phyloP scores from a whole-genome alignment of 2,113 vertebrate species.

The Casuarius casuarius region DNA sequence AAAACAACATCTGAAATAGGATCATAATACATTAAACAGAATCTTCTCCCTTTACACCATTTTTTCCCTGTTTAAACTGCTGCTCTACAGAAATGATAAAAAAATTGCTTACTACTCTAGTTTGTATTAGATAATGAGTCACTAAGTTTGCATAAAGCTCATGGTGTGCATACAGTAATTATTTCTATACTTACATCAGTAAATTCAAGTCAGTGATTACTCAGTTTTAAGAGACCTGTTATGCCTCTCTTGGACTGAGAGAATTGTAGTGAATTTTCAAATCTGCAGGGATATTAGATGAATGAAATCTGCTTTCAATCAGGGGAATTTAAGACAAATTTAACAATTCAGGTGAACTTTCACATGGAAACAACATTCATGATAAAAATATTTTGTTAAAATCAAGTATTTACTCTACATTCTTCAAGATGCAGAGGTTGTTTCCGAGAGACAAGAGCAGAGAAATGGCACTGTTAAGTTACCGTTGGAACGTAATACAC shows the following conservation, averaged over 20 bases:
- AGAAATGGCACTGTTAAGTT: neutral
- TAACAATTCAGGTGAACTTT: neutral
- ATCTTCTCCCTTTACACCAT: neutral
- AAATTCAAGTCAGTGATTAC: neutral
- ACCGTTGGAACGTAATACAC: accelerated
- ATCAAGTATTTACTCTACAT: neutral
- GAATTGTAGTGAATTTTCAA: neutral
- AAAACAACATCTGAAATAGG: neutral
- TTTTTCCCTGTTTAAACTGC: neutral
- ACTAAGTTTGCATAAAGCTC: neutral
- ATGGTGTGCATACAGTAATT: accelerated
- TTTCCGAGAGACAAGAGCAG: neutral
- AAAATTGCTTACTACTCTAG: neutral
- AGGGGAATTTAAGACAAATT: neutral
- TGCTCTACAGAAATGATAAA: neutral
- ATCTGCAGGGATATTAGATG: neutral
- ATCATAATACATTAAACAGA: neutral
- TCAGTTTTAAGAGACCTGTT: neutral
- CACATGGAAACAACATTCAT: neutral
- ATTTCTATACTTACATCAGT: neutral
- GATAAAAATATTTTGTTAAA: neutral
- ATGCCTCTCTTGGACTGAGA: neutral
- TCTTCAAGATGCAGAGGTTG: neutral
- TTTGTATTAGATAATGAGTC: neutral
- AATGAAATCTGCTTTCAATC: neutral